Base-by-base conservation (phyloP, 2,113 vertebrate genomes). In the Uria lomvia region DNA sequence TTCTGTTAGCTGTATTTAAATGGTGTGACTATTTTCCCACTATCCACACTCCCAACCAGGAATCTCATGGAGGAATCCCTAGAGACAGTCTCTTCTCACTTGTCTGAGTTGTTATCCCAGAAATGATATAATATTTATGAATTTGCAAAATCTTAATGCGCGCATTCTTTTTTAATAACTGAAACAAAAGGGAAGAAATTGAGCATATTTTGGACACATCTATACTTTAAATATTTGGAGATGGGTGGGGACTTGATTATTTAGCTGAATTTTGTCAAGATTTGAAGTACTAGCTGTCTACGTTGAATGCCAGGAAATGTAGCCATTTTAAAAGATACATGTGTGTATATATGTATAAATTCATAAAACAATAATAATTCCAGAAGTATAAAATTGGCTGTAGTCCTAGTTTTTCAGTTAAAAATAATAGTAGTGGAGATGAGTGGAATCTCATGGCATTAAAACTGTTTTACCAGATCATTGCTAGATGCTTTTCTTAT, bases 351-450 rank as follows among this genome's bases (percentile, higher is more conserved):
- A 45, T 71, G 14, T 75, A 36, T 85, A 75, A 90, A 88, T 79
- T 82, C 92, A 55, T 66, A 80, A 93, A 90, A 50, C 85, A 79
- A 49, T 81, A 86, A 77, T 88, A 91, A 95, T 96, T 96, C 94
- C 88, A 97, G 77, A 95, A 95, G 58, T 93, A 95, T 90, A 83
- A 73, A 89, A 80, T 93, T 97, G 92, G 91, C 95, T 76, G 55
- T 23, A 73, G 45, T 94, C 92, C 94, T 97, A 86, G 88, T 83
- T 97, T 92, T 97, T 93, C 36, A 77, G 90, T 97, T 96, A 95
- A 97, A 97, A 97, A 95, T 94, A 97, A 96, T 97, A 97, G 96
- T 91, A 73, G 55, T 94, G 79, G 92, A 97, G 89, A 96, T 95
- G 80, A 96, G 26, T 94, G 65, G 53, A 96, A 92, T 96, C 65